phyloP scores from a whole-genome alignment of 1,140 invertebrate genomes.

The Drosophila nikananu region DNA sequence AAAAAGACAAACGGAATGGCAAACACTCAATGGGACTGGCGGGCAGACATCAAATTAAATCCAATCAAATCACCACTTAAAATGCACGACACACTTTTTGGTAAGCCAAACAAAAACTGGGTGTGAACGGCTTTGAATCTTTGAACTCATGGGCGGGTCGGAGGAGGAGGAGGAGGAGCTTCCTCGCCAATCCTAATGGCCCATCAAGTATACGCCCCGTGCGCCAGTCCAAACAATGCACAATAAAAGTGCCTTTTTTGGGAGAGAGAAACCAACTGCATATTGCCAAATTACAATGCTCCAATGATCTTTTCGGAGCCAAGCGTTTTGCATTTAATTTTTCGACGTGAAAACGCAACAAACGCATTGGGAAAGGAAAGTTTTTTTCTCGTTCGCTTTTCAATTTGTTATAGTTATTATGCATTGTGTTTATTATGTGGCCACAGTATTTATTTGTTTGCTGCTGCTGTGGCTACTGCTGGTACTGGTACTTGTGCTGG shows the following conservation, averaged over 20 bases:
- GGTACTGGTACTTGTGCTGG: background rate
- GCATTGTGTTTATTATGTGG: slow-evolving; percentile 52
- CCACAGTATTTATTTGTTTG: slow-evolving; percentile 28
- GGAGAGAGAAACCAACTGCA: slow-evolving; percentile 27
- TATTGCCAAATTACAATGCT: slow-evolving; percentile 65
- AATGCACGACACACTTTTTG: slow-evolving; percentile 74
- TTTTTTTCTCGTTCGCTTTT: slow-evolving; percentile 53
- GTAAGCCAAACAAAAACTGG: slow-evolving; percentile 42
- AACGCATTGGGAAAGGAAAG: slow-evolving; percentile 74
- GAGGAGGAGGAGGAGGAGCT: slow-evolving; percentile 12
- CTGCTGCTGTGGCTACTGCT: background rate
- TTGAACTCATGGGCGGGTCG: slow-evolving; percentile 37
- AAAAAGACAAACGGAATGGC: slow-evolving; percentile 46
- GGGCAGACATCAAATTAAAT: slow-evolving; percentile 54
- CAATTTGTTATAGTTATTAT: slow-evolving; percentile 78
- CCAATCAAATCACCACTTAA: slow-evolving; percentile 68
- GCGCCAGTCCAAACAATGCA: slow-evolving; percentile 57
- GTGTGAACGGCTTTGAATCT: slow-evolving; percentile 63
- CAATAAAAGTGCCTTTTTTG: slow-evolving; percentile 45
- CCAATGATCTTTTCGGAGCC: slow-evolving; percentile 56
- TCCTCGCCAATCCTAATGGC: slow-evolving; percentile 41
- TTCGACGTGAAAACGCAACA: slow-evolving; percentile 14
- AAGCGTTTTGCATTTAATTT: slow-evolving; percentile 38
- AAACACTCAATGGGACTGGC: slow-evolving; percentile 26
- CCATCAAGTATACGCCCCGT: slow-evolving; percentile 52